Evolutionary conservation across 2,797 vertebrate species (phyloP).

Genomic region (Clangula hyemalis): DNA sequence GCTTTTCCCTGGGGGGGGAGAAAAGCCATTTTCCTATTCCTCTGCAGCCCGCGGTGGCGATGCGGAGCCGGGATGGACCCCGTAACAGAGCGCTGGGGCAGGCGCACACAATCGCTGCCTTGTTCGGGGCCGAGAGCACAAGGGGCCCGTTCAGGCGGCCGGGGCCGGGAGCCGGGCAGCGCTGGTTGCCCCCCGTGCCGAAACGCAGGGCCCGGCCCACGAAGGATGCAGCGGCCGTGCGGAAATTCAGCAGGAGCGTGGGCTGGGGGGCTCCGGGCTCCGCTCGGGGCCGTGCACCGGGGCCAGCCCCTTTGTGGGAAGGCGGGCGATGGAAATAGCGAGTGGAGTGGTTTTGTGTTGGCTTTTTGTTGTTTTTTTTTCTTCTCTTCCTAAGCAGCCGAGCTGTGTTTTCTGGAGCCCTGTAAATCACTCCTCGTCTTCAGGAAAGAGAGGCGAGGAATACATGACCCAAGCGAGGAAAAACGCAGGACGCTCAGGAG

Average conservation of each 20-base stretch:
- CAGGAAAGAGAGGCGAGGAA: conserved; percentile 43
- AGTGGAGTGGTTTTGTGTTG: not conserved
- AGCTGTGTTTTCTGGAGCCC: conserved; percentile 45
- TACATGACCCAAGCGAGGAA: conserved; percentile 54
- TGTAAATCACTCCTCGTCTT: conserved; percentile 59
- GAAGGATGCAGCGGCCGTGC: not conserved
- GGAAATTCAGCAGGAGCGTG: not conserved
- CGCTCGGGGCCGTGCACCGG: not conserved
- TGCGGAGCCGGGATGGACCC: not conserved
- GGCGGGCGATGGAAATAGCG: not conserved
- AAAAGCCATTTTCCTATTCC: not conserved
- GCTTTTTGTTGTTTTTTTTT: not conserved
- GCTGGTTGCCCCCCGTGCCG: not conserved
- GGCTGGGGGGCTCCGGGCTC: not conserved
- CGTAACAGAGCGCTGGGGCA: not conserved
- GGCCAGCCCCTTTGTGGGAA: not conserved
- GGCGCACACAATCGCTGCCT: conserved; percentile 36
- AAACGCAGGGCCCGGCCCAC: not conserved
- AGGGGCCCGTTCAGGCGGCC: conserved; percentile 20
- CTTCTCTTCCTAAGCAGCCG: conserved; percentile 16
- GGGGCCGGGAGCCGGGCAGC: not conserved
- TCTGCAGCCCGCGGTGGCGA: not conserved
- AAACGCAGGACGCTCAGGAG: not conserved
- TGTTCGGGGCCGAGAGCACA: conserved; percentile 37
- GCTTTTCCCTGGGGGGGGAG: not conserved